phyloP scores from a whole-genome alignment of 2,797 vertebrate genomes.

The Picus viridis region DNA sequence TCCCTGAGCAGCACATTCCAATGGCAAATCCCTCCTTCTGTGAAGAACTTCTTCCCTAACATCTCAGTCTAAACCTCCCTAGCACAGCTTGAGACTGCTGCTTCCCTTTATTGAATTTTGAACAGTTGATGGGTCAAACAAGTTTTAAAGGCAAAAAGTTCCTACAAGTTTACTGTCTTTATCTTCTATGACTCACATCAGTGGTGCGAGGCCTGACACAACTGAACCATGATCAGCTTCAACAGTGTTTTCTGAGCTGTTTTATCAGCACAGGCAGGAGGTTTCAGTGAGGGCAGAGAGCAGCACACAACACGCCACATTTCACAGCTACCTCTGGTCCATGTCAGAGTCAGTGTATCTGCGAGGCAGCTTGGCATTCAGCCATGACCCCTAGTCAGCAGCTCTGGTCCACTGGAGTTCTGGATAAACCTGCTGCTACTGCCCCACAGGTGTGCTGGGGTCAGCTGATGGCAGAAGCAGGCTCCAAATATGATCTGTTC shows the following conservation, averaged over 20 bases:
- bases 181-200: background rate
- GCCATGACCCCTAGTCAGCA: background rate
- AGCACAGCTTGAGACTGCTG: background rate
- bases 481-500: background rate
- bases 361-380: background rate
- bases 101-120: background rate
- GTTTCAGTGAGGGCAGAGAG: slow-evolving; percentile 59
- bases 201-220: background rate
- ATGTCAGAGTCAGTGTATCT: background rate
- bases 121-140: background rate
- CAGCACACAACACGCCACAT: background rate
- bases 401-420: background rate
- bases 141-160: slow-evolving; percentile 35
- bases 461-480: rapidly evolving
- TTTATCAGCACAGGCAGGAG: slow-evolving; percentile 21
- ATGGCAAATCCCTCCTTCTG: too few relatives aligned
- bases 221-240: slow-evolving; percentile 16
- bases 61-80: too few relatives aligned
- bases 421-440: background rate
- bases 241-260: background rate
- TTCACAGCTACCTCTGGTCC: slow-evolving; percentile 18
- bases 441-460: background rate
- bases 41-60: too few relatives aligned
- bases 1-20: too few relatives aligned
- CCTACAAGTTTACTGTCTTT: slow-evolving; percentile 12